These are phyloP conservation scores for Trematomus loennbergii DNA, from an alignment of 2,113 vertebrate genomes.

Conservation along the genomic window DNA sequence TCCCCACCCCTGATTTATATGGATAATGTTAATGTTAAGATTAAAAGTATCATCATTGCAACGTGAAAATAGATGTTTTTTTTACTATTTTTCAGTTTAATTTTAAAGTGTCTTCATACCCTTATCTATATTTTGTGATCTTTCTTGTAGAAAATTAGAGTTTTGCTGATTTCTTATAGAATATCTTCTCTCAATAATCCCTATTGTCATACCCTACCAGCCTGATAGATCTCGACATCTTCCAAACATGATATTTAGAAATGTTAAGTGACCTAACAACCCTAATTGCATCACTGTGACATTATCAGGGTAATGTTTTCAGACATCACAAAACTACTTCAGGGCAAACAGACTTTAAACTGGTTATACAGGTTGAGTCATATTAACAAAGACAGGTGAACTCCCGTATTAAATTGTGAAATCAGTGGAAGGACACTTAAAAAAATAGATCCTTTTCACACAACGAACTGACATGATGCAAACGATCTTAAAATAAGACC, in stretches of 20 bases:
- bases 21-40: no score
- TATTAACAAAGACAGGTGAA: background rate
- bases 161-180: no score
- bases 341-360: background rate
- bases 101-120: no score
- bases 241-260: background rate
- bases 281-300: background rate
- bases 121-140: no score
- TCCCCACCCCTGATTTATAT: no score
- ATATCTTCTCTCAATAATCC: no score
- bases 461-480: background rate
- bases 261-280: background rate
- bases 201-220: no score
- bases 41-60: no score
- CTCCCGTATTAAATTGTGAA: background rate
- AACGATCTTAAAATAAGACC: background rate
- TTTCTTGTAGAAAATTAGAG: no score
- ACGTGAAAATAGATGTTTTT: no score
- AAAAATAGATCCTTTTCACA: background rate
- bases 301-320: background rate
- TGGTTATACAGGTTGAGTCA: background rate
- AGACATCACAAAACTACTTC: background rate
- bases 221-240: no score
- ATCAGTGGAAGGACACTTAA: background rate
- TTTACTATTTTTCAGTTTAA: no score